Evolutionary conservation across 53 echinoderm and acorn worm genomes (phyloP).

Genomic region (Glandiceps talaboti): DNA sequence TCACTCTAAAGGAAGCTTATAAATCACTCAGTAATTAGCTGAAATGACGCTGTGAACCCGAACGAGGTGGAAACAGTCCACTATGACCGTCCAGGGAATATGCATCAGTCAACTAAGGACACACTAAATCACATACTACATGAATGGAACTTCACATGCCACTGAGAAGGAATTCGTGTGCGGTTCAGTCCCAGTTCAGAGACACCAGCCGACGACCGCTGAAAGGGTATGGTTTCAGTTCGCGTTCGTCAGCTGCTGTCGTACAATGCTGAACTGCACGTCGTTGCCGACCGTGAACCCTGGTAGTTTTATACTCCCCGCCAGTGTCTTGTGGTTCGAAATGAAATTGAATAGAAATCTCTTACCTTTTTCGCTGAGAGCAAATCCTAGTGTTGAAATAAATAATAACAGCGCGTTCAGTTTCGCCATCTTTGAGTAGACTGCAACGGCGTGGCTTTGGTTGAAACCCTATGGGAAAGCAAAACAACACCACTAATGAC

Average conservation of each 20-base stretch:
- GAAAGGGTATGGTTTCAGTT: too few relatives aligned
- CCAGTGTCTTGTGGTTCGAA: too few relatives aligned
- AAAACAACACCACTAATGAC: background rate
- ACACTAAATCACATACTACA: background rate
- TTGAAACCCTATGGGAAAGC: background rate
- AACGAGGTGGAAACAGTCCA: background rate
- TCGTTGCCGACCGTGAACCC: too few relatives aligned
- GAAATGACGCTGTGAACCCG: background rate
- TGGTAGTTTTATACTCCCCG: too few relatives aligned
- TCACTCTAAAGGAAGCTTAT: background rate
- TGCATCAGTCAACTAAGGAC: background rate
- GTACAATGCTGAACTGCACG: too few relatives aligned
- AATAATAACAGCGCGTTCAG: background rate
- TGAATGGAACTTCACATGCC: too few relatives aligned
- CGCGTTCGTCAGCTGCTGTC: too few relatives aligned
- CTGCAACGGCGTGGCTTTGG: background rate
- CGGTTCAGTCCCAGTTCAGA: too few relatives aligned
- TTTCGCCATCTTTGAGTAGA: background rate
- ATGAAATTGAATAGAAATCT: too few relatives aligned
- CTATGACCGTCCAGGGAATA: background rate
- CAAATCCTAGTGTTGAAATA: background rate
- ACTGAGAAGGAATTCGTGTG: too few relatives aligned
- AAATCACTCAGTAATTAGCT: background rate
- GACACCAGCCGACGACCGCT: too few relatives aligned
- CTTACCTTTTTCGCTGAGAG: background rate